Percentiles rank a stretch among this genome's conserved stretches.
Conservation (phyloP, 2,888 invertebrate genomes). For the Melieria crassipennis region DNA sequence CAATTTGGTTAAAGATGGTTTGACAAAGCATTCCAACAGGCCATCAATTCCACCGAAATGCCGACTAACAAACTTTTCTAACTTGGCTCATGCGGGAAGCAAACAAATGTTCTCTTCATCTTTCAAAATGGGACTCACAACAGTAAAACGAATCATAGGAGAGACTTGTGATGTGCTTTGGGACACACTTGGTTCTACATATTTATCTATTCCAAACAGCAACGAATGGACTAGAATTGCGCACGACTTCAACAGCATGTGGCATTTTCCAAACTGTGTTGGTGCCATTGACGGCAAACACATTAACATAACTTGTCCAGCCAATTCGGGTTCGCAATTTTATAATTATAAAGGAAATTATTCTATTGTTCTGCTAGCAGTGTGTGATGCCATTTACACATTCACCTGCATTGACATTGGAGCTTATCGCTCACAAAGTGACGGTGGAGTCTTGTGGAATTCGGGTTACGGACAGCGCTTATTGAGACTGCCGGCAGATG, state of each 20-base stretch:
- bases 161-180: constrained; percentile 19
- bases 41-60: constrained; percentile 4
- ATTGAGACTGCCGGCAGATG: constrained; percentile 28
- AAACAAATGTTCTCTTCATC: no score
- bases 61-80: constrained; percentile 17
- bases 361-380: constrained; percentile 18
- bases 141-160: constrained; percentile 2
- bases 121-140: neutral
- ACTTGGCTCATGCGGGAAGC: neutral
- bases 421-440: constrained; percentile 31
- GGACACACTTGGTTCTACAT: neutral
- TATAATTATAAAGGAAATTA: constrained; percentile 35
- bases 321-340: constrained; percentile 22
- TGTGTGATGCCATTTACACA: constrained; percentile 29
- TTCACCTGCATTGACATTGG: constrained; percentile 32
- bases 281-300: constrained; percentile 35
- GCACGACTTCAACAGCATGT: constrained; percentile 15
- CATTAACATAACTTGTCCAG: constrained; percentile 29
- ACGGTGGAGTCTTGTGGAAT: constrained; percentile 36
- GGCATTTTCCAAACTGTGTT: constrained; percentile 29
- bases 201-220: constrained; percentile 1
- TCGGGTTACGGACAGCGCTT: constrained; percentile 28
- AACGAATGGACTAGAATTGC: constrained; percentile 9
- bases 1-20: constrained; percentile 9
- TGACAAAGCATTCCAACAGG: constrained; percentile 10